phyloP scores from a whole-genome alignment of 2,888 invertebrate genomes.

The Hemicrepidius hirtus region DNA sequence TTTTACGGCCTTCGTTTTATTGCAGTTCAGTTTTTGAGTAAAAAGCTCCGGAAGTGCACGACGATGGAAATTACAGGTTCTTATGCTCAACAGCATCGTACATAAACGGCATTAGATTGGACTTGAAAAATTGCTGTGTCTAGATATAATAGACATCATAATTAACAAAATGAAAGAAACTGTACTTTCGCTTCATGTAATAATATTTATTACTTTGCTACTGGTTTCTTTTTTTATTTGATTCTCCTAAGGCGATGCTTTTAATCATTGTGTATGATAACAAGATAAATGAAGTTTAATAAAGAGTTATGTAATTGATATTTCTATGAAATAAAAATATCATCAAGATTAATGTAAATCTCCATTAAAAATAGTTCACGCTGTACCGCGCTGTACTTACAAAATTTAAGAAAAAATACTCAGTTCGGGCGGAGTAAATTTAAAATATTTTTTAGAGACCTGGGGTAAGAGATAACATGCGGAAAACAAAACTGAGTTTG shows the following conservation, averaged over 20 bases:
- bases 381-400: too few species aligned
- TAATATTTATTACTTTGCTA: slow-evolving; percentile 18
- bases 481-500: too few species aligned
- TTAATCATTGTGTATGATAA: slow-evolving; percentile 3
- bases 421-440: too few species aligned
- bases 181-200: slow-evolving; percentile 4
- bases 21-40: slow-evolving; percentile 11
- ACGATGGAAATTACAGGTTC: neutral
- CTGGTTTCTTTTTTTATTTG: slow-evolving; percentile 16
- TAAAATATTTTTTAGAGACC: too few species aligned
- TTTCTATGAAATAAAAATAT: neutral
- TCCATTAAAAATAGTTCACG: too few species aligned
- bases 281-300: slow-evolving; percentile 11
- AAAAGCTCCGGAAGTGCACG: neutral
- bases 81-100: neutral
- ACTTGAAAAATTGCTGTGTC: slow-evolving; percentile 9
- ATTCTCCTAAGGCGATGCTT: slow-evolving; percentile 10
- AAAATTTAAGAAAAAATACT: too few species aligned
- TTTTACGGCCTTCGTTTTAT: slow-evolving; percentile 30
- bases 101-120: neutral
- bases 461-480: too few species aligned
- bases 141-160: neutral
- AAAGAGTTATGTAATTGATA: slow-evolving; percentile 9
- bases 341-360: too few species aligned
- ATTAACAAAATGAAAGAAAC: slow-evolving; percentile 17